Evolutionary conservation across 2,888 invertebrate species (phyloP).

Genomic region (Clostera curtula): DNA sequence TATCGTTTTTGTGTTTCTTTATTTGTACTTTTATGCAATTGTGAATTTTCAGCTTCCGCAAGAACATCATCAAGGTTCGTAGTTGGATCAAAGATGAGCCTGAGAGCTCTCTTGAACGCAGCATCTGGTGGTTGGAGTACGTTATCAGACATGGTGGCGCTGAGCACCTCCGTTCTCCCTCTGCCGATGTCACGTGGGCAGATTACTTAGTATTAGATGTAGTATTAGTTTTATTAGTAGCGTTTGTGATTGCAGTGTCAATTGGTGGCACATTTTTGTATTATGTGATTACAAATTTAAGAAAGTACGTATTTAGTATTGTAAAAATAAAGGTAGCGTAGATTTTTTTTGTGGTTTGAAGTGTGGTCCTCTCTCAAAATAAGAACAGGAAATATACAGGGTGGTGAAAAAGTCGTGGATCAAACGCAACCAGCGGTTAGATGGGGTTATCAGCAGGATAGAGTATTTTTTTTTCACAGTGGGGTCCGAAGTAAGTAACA

Average conservation of each 20-base stretch:
- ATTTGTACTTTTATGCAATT: not conserved
- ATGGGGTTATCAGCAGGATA: no score
- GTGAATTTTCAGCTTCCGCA: not conserved
- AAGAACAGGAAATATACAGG: no score
- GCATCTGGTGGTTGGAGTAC: constrained; percentile 35
- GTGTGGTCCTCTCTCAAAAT: no score
- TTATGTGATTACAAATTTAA: not conserved
- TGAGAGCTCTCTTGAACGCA: constrained; percentile 21
- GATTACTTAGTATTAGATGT: constrained; percentile 10
- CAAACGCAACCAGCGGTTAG: no score
- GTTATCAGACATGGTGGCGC: constrained; percentile 25
- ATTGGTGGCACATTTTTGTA: not conserved
- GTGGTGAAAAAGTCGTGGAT: no score
- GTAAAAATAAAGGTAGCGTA: not conserved
- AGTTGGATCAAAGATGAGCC: not conserved
- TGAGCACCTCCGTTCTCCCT: constrained; percentile 13
- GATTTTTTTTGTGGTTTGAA: not conserved
- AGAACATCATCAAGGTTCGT: not conserved
- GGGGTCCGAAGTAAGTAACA: no score
- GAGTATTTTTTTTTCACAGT: no score
- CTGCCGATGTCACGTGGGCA: constrained; percentile 13
- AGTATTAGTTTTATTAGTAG: constrained; percentile 1
- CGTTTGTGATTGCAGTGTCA: not conserved
- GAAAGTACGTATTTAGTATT: not conserved
- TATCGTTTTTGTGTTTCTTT: not conserved